Conservation (phyloP, 1,140 invertebrate genomes). For the Paraescarpia echinospica region DNA sequence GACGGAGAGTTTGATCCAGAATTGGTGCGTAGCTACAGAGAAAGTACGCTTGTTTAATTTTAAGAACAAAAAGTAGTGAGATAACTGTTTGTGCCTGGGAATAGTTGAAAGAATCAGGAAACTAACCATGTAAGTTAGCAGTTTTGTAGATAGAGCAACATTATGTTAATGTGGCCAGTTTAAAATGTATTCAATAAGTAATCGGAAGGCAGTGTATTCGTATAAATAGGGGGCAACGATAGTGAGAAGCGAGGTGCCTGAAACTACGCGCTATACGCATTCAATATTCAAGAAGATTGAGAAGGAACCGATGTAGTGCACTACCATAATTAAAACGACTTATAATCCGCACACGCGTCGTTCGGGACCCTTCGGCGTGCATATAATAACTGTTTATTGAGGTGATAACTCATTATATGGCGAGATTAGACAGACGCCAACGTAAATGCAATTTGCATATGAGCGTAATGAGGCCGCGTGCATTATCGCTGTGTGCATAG, state of each 20-base stretch:
- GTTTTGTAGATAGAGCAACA: too few species aligned
- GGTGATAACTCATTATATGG: background rate
- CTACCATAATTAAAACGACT: background rate
- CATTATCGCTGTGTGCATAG: background rate
- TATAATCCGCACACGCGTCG: background rate
- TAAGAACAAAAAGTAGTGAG: too few species aligned
- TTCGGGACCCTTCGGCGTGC: background rate
- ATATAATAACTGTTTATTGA: conserved; percentile 7
- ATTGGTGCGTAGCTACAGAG: too few species aligned
- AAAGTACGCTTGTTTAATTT: too few species aligned
- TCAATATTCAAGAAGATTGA: background rate
- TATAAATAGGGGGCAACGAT: background rate
- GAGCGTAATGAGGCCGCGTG: background rate
- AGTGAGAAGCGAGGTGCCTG: background rate
- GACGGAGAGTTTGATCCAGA: too few species aligned
- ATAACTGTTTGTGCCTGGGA: too few species aligned
- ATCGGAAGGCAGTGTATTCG: too few species aligned
- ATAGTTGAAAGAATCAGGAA: too few species aligned
- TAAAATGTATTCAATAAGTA: too few species aligned
- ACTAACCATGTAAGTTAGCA: too few species aligned
- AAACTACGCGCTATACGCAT: background rate
- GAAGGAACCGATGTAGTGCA: background rate
- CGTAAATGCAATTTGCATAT: background rate
- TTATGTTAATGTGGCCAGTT: too few species aligned
- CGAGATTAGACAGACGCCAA: background rate